These are phyloP conservation scores for Zoanthus solanderi DNA, from an alignment of 92 coral and sea anemone species.

Conservation along the genomic window DNA sequence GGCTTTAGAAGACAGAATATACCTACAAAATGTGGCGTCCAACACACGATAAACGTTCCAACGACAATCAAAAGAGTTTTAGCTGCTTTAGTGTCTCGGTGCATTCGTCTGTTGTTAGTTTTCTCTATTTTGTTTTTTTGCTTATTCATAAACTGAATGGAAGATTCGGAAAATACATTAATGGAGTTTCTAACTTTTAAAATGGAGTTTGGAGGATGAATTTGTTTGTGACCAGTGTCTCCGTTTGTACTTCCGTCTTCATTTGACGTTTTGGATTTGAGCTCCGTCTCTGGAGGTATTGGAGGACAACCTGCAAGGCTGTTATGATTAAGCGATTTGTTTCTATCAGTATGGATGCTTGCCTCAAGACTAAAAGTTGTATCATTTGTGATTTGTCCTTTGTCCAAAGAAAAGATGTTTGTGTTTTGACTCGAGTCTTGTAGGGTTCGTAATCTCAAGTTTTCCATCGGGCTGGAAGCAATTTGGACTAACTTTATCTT, in stretches of 20 bases:
- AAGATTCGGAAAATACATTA: constrained; percentile 5
- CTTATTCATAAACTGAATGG: constrained; percentile 9
- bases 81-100: constrained; percentile 86
- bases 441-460: background rate
- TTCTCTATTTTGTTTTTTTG: constrained; percentile 30
- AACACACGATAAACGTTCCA: constrained; percentile 81
- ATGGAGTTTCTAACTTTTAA: constrained; percentile 7
- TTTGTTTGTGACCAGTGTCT: background rate
- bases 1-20: constrained; percentile 75
- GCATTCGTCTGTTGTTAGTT: constrained; percentile 40
- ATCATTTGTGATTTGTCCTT: constrained; percentile 9
- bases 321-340: background rate
- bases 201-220: background rate
- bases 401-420: background rate
- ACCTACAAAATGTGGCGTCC: constrained; percentile 89
- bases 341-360: background rate
- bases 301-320: constrained; percentile 3
- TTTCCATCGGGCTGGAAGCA: background rate
- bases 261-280: background rate
- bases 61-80: constrained; percentile 80
- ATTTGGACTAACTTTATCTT: background rate
- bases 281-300: background rate
- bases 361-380: background rate
- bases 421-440: background rate
- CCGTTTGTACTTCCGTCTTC: background rate